A percentile compares a stretch with the other conserved stretches of the same genome.
Conservation (phyloP, 2,113 vertebrate genomes). For the Manacus vitellinus region DNA sequence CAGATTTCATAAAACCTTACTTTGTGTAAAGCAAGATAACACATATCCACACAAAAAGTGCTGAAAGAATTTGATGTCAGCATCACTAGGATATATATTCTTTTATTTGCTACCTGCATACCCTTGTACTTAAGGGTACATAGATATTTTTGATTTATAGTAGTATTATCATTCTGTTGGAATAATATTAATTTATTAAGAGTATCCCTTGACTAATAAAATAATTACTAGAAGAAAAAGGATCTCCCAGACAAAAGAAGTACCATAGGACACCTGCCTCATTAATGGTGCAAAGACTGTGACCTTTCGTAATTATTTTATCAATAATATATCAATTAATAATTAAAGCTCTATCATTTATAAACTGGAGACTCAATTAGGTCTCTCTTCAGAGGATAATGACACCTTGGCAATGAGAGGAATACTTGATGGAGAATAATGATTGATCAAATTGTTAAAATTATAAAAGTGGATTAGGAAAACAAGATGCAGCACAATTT, state of each 20-base stretch:
- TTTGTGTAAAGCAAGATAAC: neutral
- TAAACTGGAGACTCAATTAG: neutral
- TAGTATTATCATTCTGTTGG: neutral
- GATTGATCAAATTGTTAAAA: neutral
- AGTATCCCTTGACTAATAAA: neutral
- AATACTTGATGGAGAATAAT: neutral
- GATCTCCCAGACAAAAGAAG: neutral
- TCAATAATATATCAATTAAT: constrained; percentile 24
- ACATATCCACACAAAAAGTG: neutral
- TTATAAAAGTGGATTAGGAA: neutral
- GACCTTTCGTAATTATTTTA: neutral
- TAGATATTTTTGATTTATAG: neutral
- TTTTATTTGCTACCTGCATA: neutral
- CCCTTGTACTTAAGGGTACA: neutral
- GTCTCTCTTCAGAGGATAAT: neutral
- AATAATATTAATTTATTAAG: neutral
- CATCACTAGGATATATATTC: neutral
- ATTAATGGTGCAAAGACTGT: neutral
- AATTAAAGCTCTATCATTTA: neutral
- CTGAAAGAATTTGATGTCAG: neutral
- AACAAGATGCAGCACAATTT: neutral
- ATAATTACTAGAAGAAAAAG: neutral
- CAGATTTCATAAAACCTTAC: neutral
- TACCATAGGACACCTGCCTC: neutral
- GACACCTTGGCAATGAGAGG: neutral